Base-by-base conservation (phyloP, 1,140 invertebrate species). In the Bombus waltoni region DNA sequence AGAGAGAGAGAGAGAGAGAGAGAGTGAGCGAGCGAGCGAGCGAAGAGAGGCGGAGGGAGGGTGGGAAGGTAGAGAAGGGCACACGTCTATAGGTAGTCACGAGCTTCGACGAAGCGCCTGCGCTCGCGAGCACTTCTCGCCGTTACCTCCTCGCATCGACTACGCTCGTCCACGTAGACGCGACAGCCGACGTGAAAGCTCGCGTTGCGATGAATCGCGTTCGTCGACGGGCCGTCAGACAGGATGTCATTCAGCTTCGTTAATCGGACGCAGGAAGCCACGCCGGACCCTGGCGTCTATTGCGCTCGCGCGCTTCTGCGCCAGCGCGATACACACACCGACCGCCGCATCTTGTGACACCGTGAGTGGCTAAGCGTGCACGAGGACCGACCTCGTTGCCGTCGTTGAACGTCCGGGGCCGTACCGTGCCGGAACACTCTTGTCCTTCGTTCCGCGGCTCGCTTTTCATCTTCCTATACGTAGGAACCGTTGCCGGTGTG, bases 101-200 rank as follows among this genome's bases (percentile, higher is more conserved):
- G 89, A 90, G 89, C 79, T 86, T 90, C 75, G 79, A 82, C 79
- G 89, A 87, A 81, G 82, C 89, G 89, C 89, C 76, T 87, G 89
- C 89, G 89, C 89, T 84, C 85, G 85, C 79, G 85, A 87, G 77
- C 81, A 89, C 85, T 89, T 72, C 80, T 85, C 87, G 70, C 65
- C 85, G 82, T 87, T 82, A 59, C 62, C 62, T 81, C 35, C 66
- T 89, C 88, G 86, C 82, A 71, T 90, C 88, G 88, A 89, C 79
- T 81, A 89, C 80, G 88, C 85, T 81, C 87, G 59, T 72, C 75
- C 76, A 70, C 85, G 44, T 80, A 80, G 44, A 59, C 53, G 59
- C 76, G 88, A 88, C 88, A 74, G 78, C 78, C 84, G 83, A 89
- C 88, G 88, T 87, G 77, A 89, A 89, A 89, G 88, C 88, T 89